phyloP scores from a whole-genome alignment of 2,888 invertebrate species.

The Colostygia pectinataria region DNA sequence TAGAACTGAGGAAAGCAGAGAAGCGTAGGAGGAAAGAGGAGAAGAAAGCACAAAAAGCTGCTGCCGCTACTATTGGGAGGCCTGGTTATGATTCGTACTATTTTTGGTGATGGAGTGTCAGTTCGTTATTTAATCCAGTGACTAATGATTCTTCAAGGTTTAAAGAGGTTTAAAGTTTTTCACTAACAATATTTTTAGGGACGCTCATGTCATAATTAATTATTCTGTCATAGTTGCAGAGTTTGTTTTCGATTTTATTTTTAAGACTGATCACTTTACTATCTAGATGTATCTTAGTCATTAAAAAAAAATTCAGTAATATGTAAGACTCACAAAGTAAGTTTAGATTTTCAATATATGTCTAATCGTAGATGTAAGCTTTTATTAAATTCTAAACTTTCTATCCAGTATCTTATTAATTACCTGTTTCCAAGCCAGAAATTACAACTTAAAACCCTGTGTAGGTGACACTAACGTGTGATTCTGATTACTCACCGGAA shows the following conservation, averaged over 20 bases:
- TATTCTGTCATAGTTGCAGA: neutral
- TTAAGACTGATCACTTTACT: neutral
- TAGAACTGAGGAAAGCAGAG: constrained; percentile 47
- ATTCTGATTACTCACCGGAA: constrained; percentile 34
- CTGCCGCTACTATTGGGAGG: constrained; percentile 6
- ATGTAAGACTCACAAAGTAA: too few species aligned
- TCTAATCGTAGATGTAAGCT: constrained; percentile 7
- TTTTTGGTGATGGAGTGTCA: constrained; percentile 16
- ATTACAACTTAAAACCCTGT: constrained; percentile 4
- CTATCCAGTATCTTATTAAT: constrained; percentile 14
- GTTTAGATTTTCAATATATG: neutral
- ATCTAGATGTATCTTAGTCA: too few species aligned
- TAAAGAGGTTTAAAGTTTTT: constrained; percentile 1
- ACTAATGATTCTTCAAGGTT: neutral
- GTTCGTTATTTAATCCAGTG: neutral
- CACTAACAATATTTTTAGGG: constrained; percentile 1
- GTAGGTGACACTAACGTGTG: constrained; percentile 34
- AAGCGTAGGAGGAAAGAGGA: constrained; percentile 47
- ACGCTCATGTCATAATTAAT: neutral
- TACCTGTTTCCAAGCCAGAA: constrained; percentile 7
- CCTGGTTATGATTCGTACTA: constrained; percentile 1
- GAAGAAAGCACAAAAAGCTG: constrained; percentile 39
- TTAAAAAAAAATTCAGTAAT: too few species aligned
- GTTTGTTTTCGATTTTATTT: neutral
- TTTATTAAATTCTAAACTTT: constrained; percentile 10